A percentile compares a stretch with the other conserved stretches of the same genome.
These are phyloP conservation scores for Apodemia mormo DNA, from an alignment of 2,888 invertebrate genomes.

Conservation along the genomic window DNA sequence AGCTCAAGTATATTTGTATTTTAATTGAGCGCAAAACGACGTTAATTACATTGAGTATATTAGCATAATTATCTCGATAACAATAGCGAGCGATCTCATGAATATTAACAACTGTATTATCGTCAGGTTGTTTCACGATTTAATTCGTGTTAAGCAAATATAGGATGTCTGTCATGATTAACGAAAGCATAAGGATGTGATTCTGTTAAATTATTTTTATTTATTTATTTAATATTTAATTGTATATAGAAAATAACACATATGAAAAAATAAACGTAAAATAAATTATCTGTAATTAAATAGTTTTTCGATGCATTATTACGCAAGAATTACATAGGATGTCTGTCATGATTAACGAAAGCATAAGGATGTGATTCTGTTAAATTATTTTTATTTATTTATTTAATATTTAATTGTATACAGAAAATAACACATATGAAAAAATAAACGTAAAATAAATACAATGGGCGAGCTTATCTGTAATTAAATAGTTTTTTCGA, in stretches of 20 bases:
- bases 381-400: too few species aligned
- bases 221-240: too few species aligned
- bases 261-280: too few species aligned
- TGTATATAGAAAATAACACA: too few species aligned
- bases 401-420: too few species aligned
- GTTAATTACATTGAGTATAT: constrained; percentile 26
- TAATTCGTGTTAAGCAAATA: constrained; percentile 31
- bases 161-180: neutral
- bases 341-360: neutral
- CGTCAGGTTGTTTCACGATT: constrained; percentile 40
- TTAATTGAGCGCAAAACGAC: constrained; percentile 15
- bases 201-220: neutral
- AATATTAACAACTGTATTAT: constrained; percentile 40
- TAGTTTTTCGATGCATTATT: too few species aligned
- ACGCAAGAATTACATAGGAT: too few species aligned
- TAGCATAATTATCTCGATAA: constrained; percentile 35
- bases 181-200: neutral
- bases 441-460: too few species aligned
- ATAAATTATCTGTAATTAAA: too few species aligned
- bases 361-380: neutral
- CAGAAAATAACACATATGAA: too few species aligned
- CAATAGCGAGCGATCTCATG: constrained; percentile 40
- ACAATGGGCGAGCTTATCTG: too few species aligned
- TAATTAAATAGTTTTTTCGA: too few species aligned
- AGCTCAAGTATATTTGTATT: constrained; percentile 7